Evolutionary conservation across 2,797 vertebrate genomes (phyloP).

Genomic region (Cygnus olor): DNA sequence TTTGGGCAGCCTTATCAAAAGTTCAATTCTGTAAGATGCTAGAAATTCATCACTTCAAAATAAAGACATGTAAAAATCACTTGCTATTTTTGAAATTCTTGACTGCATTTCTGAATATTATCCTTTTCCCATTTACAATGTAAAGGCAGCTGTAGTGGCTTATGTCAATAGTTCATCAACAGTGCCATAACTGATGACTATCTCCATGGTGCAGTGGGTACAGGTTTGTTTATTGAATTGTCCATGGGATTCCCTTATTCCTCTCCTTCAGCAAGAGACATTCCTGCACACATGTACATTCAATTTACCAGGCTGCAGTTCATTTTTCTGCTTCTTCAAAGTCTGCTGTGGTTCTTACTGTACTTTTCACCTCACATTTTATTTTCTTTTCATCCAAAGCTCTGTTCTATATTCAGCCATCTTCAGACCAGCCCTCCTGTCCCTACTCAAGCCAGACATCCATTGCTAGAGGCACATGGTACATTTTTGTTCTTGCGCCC

Average conservation of each 20-base stretch:
- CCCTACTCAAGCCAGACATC: neutral
- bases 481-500: neutral
- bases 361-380: neutral
- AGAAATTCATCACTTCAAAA: neutral
- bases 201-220: neutral
- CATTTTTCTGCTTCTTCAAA: neutral
- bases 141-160: neutral
- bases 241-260: neutral
- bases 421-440: neutral
- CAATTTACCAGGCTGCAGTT: neutral
- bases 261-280: neutral
- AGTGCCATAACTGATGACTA: neutral
- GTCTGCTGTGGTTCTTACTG: neutral
- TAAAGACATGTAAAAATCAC: neutral
- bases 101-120: neutral
- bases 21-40: neutral
- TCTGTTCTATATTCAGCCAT: neutral
- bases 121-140: neutral
- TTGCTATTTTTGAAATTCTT: neutral
- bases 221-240: neutral
- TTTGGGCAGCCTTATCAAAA: neutral
- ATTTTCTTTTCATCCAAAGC: neutral
- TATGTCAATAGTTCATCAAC: neutral
- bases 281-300: neutral
- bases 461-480: accelerated